A percentile compares a stretch with the other conserved stretches of the same genome.
phyloP scores from a whole-genome alignment of 2,888 invertebrate genomes.

The Anagyrus pseudococci region DNA sequence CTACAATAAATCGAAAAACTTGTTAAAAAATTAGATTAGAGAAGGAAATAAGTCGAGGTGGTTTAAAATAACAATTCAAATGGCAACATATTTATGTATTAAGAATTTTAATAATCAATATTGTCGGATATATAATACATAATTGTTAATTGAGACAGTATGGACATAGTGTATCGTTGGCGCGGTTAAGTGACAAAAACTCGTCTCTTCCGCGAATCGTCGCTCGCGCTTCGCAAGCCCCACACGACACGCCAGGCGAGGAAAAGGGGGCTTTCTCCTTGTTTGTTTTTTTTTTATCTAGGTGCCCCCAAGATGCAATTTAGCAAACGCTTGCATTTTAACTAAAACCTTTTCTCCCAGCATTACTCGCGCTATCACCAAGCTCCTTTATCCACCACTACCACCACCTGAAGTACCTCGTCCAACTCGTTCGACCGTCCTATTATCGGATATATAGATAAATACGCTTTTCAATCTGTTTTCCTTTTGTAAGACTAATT shows the following conservation, averaged over 20 bases:
- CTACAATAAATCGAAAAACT: too few species aligned
- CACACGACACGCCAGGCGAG: constrained; percentile 11
- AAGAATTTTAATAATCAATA: constrained; percentile 62
- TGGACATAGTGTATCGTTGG: constrained; percentile 60
- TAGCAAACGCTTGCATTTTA: background rate
- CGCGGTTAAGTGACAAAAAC: constrained; percentile 55
- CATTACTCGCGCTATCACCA: constrained; percentile 37
- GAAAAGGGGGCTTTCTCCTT: constrained; percentile 15
- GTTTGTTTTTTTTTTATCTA: background rate
- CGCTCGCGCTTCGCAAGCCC: constrained; percentile 27
- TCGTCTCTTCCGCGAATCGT: too few species aligned
- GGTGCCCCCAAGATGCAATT: constrained; percentile 4
- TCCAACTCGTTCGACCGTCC: too few species aligned
- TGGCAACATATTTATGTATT: constrained; percentile 48
- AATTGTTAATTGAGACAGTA: constrained; percentile 59
- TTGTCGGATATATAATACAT: constrained; percentile 61
- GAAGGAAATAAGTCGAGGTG: background rate
- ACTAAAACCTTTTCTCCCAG: constrained; percentile 4
- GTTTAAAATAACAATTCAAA: background rate
- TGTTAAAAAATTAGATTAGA: too few species aligned
- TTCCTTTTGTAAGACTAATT: constrained; percentile 8
- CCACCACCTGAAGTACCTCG: too few species aligned
- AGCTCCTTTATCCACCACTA: constrained; percentile 52
- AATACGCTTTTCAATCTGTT: constrained; percentile 36
- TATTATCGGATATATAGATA: too few species aligned